Conservation (phyloP, 2,888 invertebrate genomes). For the Coenonympha glycerion region DNA sequence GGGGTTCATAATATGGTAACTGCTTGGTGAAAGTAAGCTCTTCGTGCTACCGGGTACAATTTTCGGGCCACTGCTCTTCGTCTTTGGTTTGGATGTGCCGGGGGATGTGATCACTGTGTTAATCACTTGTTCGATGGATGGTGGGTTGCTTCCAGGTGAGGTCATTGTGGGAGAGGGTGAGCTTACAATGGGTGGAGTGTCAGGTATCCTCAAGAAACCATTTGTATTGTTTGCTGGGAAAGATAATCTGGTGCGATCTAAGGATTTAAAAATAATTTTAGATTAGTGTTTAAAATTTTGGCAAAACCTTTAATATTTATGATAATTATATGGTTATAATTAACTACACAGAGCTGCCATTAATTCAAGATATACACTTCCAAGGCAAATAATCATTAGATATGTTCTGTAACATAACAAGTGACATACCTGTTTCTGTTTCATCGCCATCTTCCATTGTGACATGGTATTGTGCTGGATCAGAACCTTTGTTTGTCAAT, state of each 20-base stretch:
- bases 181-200: conserved; percentile 43
- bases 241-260: conserved; percentile 44
- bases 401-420: too few relatives aligned
- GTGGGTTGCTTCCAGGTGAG: conserved; percentile 35
- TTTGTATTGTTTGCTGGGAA: conserved; percentile 40
- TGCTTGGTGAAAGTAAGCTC: conserved; percentile 41
- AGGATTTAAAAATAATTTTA: conserved; percentile 24
- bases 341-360: too few relatives aligned
- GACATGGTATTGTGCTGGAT: conserved; percentile 58
- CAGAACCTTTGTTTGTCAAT: conserved; percentile 29
- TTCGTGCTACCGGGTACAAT: conserved; percentile 35
- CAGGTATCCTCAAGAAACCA: conserved; percentile 35
- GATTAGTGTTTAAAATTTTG: too few relatives aligned
- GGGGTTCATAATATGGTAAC: conserved; percentile 54
- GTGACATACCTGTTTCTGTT: conserved; percentile 45
- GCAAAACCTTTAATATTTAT: too few relatives aligned
- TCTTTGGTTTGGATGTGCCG: conserved; percentile 44
- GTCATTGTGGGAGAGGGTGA: conserved; percentile 45
- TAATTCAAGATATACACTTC: too few relatives aligned
- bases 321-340: too few relatives aligned
- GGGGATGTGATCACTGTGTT: conserved; percentile 39
- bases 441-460: conserved; percentile 69
- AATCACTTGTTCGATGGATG: conserved; percentile 37
- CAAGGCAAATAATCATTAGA: too few relatives aligned
- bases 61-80: conserved; percentile 32